Evolutionary conservation across 2,113 vertebrate species (phyloP).

Genomic region (Pluvialis apricaria): DNA sequence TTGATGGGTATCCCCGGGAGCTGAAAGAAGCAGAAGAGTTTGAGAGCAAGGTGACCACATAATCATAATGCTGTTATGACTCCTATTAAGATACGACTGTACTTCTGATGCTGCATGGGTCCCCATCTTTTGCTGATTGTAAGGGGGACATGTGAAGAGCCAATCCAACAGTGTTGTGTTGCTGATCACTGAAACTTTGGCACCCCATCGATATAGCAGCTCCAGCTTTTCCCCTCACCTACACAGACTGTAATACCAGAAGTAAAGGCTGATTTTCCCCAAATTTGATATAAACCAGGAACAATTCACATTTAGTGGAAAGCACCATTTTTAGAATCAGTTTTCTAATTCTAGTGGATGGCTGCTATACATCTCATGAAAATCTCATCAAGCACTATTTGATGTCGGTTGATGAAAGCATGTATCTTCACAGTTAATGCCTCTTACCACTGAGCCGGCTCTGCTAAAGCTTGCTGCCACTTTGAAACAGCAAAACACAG

Average conservation of each 20-base stretch:
- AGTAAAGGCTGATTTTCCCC: neutral
- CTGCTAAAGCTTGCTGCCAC: neutral
- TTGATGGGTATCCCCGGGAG: conserved; percentile 86
- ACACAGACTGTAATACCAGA: neutral
- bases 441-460: neutral
- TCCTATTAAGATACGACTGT: neutral
- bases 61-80: neutral
- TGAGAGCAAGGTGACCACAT: conserved; percentile 79
- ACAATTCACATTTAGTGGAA: neutral
- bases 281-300: neutral
- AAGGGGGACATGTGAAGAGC: accelerated
- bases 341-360: neutral
- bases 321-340: neutral
- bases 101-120: neutral
- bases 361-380: neutral
- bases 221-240: neutral
- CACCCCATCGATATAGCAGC: neutral
- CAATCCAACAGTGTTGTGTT: neutral
- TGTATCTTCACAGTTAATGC: neutral
- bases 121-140: neutral
- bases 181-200: neutral
- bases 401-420: neutral
- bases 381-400: neutral
- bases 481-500: neutral
- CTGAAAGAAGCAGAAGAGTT: conserved; percentile 85